These are phyloP conservation scores for Microctonus hyperodae DNA, from an alignment of 2,888 invertebrate species.

Conservation along the genomic window DNA sequence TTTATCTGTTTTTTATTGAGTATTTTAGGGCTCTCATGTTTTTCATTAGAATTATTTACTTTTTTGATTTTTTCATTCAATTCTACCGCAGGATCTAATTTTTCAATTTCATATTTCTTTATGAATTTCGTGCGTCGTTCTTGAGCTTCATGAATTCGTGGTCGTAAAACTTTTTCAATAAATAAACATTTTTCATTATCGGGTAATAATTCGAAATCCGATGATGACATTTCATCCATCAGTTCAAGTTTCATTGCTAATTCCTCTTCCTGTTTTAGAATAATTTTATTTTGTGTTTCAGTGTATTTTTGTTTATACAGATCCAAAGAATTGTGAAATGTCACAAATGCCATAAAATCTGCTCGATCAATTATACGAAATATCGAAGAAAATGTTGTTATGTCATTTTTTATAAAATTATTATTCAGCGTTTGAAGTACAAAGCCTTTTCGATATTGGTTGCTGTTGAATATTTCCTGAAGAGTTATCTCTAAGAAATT, in stretches of 20 bases:
- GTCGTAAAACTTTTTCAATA: slow-evolving; percentile 38
- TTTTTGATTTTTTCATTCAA: slow-evolving; percentile 6
- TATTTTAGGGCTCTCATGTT: slow-evolving; percentile 31
- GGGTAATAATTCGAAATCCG: slow-evolving; percentile 46
- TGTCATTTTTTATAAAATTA: slow-evolving; percentile 43
- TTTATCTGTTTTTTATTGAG: slow-evolving; percentile 31
- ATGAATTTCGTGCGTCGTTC: slow-evolving; percentile 38
- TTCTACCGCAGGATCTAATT: not conserved
- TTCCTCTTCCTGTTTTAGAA: slow-evolving; percentile 20
- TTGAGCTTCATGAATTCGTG: slow-evolving; percentile 39
- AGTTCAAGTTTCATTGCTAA: slow-evolving; percentile 27
- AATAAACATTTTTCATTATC: slow-evolving; percentile 47
- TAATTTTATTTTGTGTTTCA: slow-evolving; percentile 29
- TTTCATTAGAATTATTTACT: not conserved
- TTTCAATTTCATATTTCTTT: slow-evolving; percentile 32
- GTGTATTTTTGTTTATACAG: slow-evolving; percentile 35
- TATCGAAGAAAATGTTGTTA: slow-evolving; percentile 39
- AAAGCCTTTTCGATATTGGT: slow-evolving; percentile 49
- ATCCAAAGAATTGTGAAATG: slow-evolving; percentile 48
- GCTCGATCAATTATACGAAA: slow-evolving; percentile 47
- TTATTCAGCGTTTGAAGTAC: slow-evolving; percentile 52
- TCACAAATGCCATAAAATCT: slow-evolving; percentile 47
- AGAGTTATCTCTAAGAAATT: slow-evolving; percentile 44
- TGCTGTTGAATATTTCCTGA: slow-evolving; percentile 45
- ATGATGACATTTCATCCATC: slow-evolving; percentile 48